Evolutionary conservation across 92 coral and sea anemone genomes (phyloP), one percentile per base, ranked within the genome.

Genomic region (Epizoanthus stellaris): DNA sequence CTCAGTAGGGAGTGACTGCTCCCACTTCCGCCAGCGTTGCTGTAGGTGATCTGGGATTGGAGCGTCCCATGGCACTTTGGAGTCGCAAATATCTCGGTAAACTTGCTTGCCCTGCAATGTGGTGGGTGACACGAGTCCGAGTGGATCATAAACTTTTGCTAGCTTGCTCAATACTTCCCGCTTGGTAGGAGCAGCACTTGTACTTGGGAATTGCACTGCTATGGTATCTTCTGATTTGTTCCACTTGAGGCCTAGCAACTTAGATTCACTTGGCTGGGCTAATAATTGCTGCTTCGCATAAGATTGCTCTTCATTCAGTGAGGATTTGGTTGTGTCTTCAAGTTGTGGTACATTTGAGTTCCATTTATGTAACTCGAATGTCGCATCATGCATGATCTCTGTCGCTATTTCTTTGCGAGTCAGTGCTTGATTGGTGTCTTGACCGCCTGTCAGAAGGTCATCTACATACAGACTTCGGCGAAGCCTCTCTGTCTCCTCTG

Each of bases 281-380:
- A 80, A 80, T 11, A 89, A 75, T 62, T 89, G 92, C 43, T 85
- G 89, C 52, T 85, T 89, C 7, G 90, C 91, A 70, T 67, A 91
- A 21, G 89, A 87, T 15, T 76, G 56, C 20, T 87, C 84, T 4
- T 62, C 90, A 38, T 52, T 0, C 3, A 56, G 9, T 2, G 72
- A 7, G 45, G 73, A 62, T 38, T 6, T 58, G 45, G 73, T 73
- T 8, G 43, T 54, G 6, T 4, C 60, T 66, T 89, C 89, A 4
- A 85, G 64, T 42, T 86, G 83, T 16, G 66, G 80, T 34, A 36
- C 79, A 39, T 68, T 77, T 9, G 89, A 86, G 42, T 80, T 56
- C 89, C 90, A 90, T 21, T 89, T 85, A 23, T 89, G 92, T 3
- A 85, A 72, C 3, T 61, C 65, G 30, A 86, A 76, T 2, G 87